Conservation (phyloP, 2,113 vertebrate species). For the Heliornis fulica region DNA sequence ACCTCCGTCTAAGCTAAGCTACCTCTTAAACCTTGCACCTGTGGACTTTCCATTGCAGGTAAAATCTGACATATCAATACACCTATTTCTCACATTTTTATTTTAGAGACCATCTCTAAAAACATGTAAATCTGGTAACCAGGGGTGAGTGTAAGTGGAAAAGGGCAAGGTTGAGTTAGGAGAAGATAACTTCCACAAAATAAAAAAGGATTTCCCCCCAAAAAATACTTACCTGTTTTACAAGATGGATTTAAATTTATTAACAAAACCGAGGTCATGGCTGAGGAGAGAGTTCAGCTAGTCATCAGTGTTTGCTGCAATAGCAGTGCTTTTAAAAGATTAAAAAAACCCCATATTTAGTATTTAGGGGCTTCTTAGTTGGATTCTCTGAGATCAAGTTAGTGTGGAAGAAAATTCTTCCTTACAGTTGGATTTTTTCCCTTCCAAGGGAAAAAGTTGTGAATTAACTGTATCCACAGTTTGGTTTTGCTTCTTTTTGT, state of each 20-base stretch:
- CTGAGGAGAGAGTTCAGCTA: neutral
- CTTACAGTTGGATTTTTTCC: neutral
- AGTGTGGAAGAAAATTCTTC: neutral
- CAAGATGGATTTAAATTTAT: neutral
- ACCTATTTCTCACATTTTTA: neutral
- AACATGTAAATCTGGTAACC: neutral
- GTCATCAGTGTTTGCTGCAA: neutral
- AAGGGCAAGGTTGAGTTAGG: neutral
- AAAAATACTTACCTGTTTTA: neutral
- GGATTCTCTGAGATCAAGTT: neutral
- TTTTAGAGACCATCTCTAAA: neutral
- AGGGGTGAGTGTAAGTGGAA: neutral
- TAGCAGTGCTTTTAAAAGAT: neutral
- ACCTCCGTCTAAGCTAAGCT: neutral
- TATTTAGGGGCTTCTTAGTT: neutral
- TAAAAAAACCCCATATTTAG: neutral
- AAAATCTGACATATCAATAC: neutral
- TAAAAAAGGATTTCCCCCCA: neutral
- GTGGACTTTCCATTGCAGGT: neutral
- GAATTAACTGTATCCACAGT: neutral
- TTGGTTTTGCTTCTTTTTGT: neutral
- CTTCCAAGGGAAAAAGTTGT: neutral
- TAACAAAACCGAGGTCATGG: neutral
- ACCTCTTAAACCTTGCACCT: neutral
- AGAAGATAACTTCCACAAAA: neutral